Base-by-base conservation (phyloP, 2,888 invertebrate genomes). In the Phrixothrix hirtus region DNA sequence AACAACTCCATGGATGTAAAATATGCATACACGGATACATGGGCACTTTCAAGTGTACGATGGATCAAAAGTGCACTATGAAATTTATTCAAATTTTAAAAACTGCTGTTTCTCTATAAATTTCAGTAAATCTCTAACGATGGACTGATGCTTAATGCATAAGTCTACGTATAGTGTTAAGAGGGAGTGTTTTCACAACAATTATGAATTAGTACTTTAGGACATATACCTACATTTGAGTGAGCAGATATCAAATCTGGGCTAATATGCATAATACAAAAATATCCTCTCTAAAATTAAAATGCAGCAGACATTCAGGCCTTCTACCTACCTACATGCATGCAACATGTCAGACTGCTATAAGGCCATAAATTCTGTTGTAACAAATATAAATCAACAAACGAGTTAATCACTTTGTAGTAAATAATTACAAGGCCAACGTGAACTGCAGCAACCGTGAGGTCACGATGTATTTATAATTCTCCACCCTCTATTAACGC, bases 391-490 rank as follows among this genome's bases (percentile, higher is more conserved):
- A 75, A 75, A 75, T 75, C 75, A 75, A 75, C 73, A 69, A 74
- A 75, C 75, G 74, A 75, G 75, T 75, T 75, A 75, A 75, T 75
- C 75, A 75, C 74, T 75, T 63, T 70, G 70, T 71, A 72, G 74
- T 74, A 74, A 75, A 75, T 75, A 75, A 75, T 75, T 74, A 73
- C 75, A 75, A 75, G 75, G 75, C 73, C 74, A 71, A 65, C 69
- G 66, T 45, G 48, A 56, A 51, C 56, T 48, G 56, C 56, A 27
- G 60, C 57, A 58, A 52, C 58, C 55, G 61, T 62, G 60, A 62
- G 61, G 60, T 62, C 61, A 60, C 58, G 57, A 58, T 49, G 54
- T 42, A 54, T 57, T 57, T 49, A 45, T 57, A 57, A 57, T 53
- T 51, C 42, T 57, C 54, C 57, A 57, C 57, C 57, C 57, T 48